These are phyloP conservation scores for Ceratitis capitata DNA, from an alignment of 1,140 invertebrate genomes.

Conservation along the genomic window DNA sequence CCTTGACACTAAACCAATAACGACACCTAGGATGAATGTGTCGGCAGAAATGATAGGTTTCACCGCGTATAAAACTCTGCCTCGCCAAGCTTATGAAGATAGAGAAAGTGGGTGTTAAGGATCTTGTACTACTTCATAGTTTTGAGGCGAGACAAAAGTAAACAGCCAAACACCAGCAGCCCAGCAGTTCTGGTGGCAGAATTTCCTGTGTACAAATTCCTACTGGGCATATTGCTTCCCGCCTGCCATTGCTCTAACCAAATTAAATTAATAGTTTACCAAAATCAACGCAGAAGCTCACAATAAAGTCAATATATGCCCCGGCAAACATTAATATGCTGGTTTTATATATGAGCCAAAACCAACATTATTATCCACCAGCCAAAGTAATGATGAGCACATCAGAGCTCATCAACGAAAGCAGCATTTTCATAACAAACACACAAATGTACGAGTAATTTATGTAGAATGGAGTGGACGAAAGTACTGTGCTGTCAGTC, in stretches of 20 bases:
- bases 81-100: no score
- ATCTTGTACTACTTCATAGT: no score
- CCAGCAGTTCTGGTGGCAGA: no score
- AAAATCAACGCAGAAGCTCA: conserved; percentile 40
- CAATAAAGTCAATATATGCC: conserved; percentile 47
- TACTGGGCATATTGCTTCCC: background rate
- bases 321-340: conserved; percentile 41
- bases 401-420: background rate
- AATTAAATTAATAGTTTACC: conserved; percentile 39
- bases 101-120: no score
- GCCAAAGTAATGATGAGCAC: background rate
- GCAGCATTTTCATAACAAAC: background rate
- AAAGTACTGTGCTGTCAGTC: background rate
- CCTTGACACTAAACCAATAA: no score
- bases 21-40: no score
- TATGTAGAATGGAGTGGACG: background rate
- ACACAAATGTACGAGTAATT: no score
- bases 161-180: no score
- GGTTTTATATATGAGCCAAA: background rate
- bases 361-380: background rate
- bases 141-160: no score
- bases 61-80: no score
- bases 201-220: background rate
- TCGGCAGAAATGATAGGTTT: no score
- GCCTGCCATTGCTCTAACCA: background rate